Conservation (phyloP, 2,797 vertebrate genomes). For the Lepilemur ruficaudatus region DNA sequence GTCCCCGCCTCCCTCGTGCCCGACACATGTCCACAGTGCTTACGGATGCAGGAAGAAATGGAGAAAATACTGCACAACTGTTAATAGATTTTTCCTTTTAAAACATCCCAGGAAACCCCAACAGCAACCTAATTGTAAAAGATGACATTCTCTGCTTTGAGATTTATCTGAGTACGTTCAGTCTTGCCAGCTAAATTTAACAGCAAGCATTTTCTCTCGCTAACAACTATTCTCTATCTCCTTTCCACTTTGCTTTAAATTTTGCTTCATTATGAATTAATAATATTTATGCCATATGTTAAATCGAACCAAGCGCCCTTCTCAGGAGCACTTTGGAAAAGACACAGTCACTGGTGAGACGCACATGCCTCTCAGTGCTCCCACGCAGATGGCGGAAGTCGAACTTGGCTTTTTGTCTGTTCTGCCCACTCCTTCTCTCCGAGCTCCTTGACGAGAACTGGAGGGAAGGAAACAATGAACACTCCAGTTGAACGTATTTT, state of each 20-base stretch:
- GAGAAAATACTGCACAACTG: neutral
- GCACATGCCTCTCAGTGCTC: neutral
- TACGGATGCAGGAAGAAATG: neutral
- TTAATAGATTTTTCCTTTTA: constrained; percentile 29
- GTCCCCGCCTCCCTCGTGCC: neutral
- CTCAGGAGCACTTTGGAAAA: neutral
- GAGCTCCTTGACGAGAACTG: neutral
- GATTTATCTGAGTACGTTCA: constrained; percentile 32
- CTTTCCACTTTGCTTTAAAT: constrained; percentile 47
- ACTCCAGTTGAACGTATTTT: neutral
- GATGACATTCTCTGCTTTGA: neutral
- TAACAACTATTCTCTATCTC: constrained; percentile 3
- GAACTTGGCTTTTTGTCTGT: constrained; percentile 13
- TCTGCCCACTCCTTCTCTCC: constrained; percentile 11
- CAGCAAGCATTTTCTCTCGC: constrained; percentile 36
- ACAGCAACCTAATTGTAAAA: constrained; percentile 22
- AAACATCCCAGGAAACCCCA: constrained; percentile 34
- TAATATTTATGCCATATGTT: constrained; percentile 67
- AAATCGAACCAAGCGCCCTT: constrained; percentile 46
- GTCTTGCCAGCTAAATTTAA: constrained; percentile 37
- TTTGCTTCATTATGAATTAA: constrained; percentile 61
- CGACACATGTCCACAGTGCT: neutral
- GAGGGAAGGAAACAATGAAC: constrained; percentile 44
- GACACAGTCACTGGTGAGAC: neutral
- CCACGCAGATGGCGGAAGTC: neutral